phyloP scores from a whole-genome alignment of 2,888 invertebrate species.

The Peribatodes rhomboidaria region DNA sequence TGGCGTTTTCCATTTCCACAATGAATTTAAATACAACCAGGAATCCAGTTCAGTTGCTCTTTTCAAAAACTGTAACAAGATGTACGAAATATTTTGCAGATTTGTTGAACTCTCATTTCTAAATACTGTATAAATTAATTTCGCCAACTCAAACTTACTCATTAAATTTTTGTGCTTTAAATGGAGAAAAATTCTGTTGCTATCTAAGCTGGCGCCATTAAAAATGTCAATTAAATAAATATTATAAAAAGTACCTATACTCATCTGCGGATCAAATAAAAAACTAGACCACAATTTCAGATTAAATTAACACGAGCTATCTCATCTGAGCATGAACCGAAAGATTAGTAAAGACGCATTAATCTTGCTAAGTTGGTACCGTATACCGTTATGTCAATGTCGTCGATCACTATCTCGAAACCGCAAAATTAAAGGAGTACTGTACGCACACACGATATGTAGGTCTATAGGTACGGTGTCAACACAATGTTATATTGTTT shows the following conservation, averaged over 20 bases:
- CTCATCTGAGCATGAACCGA: conserved; percentile 40
- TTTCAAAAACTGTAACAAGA: too few species aligned
- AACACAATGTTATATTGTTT: conserved; percentile 37
- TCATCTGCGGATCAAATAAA: not conserved
- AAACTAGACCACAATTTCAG: conserved; percentile 59
- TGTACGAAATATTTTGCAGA: too few species aligned
- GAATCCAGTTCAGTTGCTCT: too few species aligned
- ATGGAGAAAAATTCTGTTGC: too few species aligned
- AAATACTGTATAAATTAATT: too few species aligned
- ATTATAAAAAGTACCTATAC: not conserved
- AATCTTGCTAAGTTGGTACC: conserved; percentile 60
- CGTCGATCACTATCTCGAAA: conserved; percentile 54
- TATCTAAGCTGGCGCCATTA: not conserved
- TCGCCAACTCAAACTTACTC: too few species aligned
- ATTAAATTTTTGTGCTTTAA: too few species aligned
- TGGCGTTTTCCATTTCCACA: not conserved
- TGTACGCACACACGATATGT: conserved; percentile 22
- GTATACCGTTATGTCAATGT: conserved; percentile 69
- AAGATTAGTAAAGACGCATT: conserved; percentile 61
- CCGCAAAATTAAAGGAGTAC: conserved; percentile 46
- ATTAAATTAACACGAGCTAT: conserved; percentile 43
- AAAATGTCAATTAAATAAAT: not conserved
- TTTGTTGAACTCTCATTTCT: too few species aligned
- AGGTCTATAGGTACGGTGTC: conserved; percentile 29
- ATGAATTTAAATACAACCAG: too few species aligned